phyloP scores from a whole-genome alignment of 2,113 vertebrate species.

The Apistogramma diplotaenia region DNA sequence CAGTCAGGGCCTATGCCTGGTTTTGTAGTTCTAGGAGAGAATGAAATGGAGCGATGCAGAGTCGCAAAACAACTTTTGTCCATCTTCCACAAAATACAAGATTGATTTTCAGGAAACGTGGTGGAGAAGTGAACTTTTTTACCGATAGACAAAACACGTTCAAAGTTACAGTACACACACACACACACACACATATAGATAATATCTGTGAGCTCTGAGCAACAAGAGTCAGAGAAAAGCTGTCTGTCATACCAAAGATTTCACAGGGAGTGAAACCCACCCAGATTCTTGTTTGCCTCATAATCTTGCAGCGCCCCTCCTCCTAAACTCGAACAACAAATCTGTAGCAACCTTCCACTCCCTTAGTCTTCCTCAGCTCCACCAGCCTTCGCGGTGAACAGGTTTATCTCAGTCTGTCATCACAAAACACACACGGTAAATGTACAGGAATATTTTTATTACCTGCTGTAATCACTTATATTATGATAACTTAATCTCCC shows the following conservation, averaged over 20 bases:
- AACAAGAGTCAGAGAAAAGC: not conserved
- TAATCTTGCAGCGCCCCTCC: not conserved
- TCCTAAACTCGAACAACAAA: not conserved
- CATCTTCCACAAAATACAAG: no score
- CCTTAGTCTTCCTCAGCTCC: not conserved
- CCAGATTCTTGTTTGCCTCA: not conserved
- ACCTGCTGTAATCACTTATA: no score
- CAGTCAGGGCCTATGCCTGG: no score
- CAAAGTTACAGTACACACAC: no score
- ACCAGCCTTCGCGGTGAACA: not conserved
- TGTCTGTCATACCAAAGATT: not conserved
- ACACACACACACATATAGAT: not conserved
- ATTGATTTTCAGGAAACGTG: no score
- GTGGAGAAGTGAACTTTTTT: no score
- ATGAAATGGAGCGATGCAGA: no score
- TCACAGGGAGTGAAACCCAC: constrained; percentile 8
- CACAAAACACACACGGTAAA: not conserved
- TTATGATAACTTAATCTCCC: not conserved
- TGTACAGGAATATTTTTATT: not conserved
- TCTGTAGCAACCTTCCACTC: not conserved
- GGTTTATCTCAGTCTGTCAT: not conserved
- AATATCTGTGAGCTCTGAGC: not conserved
- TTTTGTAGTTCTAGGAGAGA: no score
- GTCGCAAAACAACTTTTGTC: no score
- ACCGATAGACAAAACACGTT: no score